Percentiles rank a stretch among this genome's conserved stretches.
phyloP scores from a whole-genome alignment of 2,888 invertebrate genomes.

The Hermaeophaga mercurialis region DNA sequence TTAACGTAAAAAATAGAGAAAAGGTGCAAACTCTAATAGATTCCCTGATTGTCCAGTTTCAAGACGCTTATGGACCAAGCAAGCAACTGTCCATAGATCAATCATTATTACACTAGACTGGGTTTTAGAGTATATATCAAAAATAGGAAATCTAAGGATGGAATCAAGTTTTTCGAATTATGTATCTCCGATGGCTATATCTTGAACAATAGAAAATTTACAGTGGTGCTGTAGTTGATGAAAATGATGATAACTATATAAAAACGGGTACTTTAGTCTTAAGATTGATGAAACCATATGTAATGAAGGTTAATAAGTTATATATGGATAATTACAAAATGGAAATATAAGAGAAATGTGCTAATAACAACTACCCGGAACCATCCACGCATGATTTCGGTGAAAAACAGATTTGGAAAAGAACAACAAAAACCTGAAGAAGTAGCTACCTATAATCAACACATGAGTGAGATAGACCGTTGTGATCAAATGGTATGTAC shows the following conservation, averaged over 20 bases:
- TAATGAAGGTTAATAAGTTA: constrained; percentile 18
- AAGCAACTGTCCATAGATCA: no score
- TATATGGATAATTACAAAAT: constrained; percentile 21
- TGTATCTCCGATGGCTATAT: constrained; percentile 24
- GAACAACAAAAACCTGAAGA: constrained; percentile 2
- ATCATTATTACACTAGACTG: no score
- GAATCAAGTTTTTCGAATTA: constrained; percentile 23
- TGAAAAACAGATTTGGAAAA: neutral
- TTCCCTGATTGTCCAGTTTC: constrained; percentile 14
- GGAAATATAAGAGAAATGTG: constrained; percentile 13
- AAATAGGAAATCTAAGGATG: no score
- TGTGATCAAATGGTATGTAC: constrained; percentile 12
- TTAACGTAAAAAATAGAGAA: no score
- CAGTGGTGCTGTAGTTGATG: constrained; percentile 14
- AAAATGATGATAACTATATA: neutral
- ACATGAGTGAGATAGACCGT: constrained; percentile 8
- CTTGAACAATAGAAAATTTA: no score
- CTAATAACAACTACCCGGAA: constrained; percentile 1
- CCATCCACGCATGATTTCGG: constrained; percentile 1
- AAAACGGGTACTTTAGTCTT: constrained; percentile 13
- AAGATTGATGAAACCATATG: constrained; percentile 14
- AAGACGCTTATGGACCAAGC: constrained; percentile 9
- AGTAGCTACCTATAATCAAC: neutral
- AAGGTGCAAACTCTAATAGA: constrained; percentile 22
- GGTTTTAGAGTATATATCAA: constrained; percentile 20